Conservation (phyloP, 2,797 vertebrate species). For the Sciurus vulgaris region DNA sequence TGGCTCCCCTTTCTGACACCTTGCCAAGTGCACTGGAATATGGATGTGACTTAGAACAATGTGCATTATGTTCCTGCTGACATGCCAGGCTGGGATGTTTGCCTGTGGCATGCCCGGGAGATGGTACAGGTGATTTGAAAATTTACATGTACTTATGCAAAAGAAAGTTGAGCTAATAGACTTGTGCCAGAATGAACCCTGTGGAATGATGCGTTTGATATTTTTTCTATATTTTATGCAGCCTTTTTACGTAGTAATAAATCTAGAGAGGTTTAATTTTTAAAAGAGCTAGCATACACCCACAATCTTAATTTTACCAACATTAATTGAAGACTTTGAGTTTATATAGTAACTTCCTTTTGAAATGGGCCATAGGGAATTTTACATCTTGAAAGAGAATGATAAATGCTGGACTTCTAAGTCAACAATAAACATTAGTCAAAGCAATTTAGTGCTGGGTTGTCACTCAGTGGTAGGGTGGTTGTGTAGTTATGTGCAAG, state of each 20-base stretch:
- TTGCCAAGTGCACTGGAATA: conserved; percentile 72
- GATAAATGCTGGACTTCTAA: conserved; percentile 13
- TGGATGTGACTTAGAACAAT: conserved; percentile 75
- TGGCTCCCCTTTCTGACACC: conserved; percentile 78
- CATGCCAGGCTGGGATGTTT: conserved; percentile 44
- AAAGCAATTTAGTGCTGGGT: background rate
- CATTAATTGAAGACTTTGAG: background rate
- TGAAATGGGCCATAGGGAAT: background rate
- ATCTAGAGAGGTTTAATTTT: conserved; percentile 5
- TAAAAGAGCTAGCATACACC: background rate
- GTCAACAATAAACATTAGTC: background rate
- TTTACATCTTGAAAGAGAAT: background rate
- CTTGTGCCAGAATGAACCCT: background rate
- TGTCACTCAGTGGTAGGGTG: background rate
- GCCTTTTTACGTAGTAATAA: conserved; percentile 28
- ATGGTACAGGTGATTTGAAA: conserved; percentile 64
- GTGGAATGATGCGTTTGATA: background rate
- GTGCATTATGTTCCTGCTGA: conserved; percentile 66
- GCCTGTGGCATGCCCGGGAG: background rate
- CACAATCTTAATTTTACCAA: background rate
- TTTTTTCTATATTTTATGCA: background rate
- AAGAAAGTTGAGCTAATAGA: background rate
- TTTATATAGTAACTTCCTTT: background rate
- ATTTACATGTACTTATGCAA: conserved; percentile 12
- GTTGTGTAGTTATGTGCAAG: background rate